phyloP scores from a whole-genome alignment of 2,888 invertebrate genomes.

The Cyrtodaria siliqua region DNA sequence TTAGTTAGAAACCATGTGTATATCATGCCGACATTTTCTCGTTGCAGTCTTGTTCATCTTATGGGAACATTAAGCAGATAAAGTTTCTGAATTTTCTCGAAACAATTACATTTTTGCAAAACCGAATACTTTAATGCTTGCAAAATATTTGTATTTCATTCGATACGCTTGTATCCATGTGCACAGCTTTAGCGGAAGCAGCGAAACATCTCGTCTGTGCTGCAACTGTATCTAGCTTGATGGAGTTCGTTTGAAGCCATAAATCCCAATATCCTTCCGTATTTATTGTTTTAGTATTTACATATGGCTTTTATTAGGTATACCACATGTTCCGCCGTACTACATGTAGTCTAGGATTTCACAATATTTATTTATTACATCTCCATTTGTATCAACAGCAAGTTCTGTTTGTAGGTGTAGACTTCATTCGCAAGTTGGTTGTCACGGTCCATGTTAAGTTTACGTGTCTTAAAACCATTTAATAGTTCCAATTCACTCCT shows the following conservation, averaged over 20 bases:
- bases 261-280: conserved; percentile 26
- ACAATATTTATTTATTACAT: conserved; percentile 5
- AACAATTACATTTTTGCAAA: conserved; percentile 1
- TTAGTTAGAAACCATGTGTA: conserved; percentile 25
- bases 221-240: conserved; percentile 28
- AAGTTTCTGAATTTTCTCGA: conserved; percentile 3
- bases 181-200: not conserved
- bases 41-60: not conserved
- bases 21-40: not conserved
- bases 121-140: not conserved
- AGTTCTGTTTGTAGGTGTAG: not conserved
- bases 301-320: conserved; percentile 27
- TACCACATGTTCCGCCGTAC: conserved; percentile 6
- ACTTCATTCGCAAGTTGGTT: too few relatives aligned
- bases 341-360: not conserved
- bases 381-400: not conserved
- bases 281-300: conserved; percentile 27
- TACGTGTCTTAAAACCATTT: too few relatives aligned
- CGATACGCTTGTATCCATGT: conserved; percentile 14
- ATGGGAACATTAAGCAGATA: conserved; percentile 3
- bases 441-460: too few relatives aligned
- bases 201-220: not conserved
- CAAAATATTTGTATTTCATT: conserved; percentile 7
- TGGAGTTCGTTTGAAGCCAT: conserved; percentile 9
- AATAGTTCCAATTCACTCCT: too few relatives aligned